Percentiles rank a stretch among this genome's conserved stretches.
Conservation (phyloP, 2,113 vertebrate genomes). For the Pelusios castaneus region DNA sequence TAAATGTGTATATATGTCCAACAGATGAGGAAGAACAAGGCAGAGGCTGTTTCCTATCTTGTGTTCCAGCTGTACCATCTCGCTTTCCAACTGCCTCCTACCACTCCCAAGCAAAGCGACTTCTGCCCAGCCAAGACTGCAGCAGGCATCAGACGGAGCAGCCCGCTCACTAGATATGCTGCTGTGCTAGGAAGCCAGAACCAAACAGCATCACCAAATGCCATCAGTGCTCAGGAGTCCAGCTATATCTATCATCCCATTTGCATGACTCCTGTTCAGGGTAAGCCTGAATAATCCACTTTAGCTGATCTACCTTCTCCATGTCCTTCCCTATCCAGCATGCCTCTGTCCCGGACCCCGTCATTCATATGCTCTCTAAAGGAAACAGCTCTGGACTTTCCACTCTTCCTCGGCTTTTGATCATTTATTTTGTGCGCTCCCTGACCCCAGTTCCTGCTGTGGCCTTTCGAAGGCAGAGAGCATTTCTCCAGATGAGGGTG, state of each 20-base stretch:
- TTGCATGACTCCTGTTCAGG: too few species aligned
- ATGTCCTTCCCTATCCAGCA: too few species aligned
- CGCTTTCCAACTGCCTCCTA: neutral
- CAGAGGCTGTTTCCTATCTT: neutral
- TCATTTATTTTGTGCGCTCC: neutral
- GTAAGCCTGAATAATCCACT: too few species aligned
- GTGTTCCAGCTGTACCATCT: neutral
- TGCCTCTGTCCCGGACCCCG: too few species aligned
- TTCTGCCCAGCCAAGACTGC: neutral
- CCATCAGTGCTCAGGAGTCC: neutral
- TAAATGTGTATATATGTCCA: neutral
- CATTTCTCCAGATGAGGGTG: neutral
- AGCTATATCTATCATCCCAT: neutral
- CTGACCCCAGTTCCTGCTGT: neutral
- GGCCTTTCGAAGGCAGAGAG: neutral
- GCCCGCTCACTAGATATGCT: neutral
- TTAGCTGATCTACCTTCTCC: too few species aligned
- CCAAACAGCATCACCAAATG: neutral
- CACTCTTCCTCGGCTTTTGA: too few species aligned
- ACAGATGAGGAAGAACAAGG: neutral
- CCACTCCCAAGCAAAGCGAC: fast-evolving
- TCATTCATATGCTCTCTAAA: too few species aligned
- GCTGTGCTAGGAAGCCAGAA: neutral
- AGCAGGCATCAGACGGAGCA: neutral
- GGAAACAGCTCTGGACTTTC: too few species aligned